Base-by-base conservation (phyloP, 2,888 invertebrate species). In the Melikaiella ostensackeni region DNA sequence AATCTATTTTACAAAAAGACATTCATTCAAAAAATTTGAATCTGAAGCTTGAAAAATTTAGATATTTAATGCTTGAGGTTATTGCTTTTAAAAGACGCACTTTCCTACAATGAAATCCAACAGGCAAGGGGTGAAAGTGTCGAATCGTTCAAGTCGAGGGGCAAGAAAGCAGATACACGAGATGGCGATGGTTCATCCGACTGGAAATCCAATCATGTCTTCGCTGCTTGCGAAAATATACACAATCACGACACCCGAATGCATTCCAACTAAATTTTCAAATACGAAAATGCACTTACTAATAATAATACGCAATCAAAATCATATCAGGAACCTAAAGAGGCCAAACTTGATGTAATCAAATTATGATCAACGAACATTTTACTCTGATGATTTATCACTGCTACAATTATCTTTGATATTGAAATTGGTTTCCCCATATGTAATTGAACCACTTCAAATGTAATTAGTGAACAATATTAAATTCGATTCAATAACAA, bases 121-220 rank as follows among this genome's bases (percentile, higher is more conserved):
- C 46, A 46, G 30, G n/a, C 66, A 16, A 66, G 27, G 66, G 66
- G 46, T 46, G 46, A 66, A 66, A 46, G 27, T 66, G 46, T 46
- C 46, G n/a, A 46, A 66, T 66, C 66, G 66, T 46, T 66, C 46
- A 66, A 66, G 46, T 16, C 66, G 66, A 66, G 27, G 46, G 66
- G 46, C 27, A 38, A 27, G n/a, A n/a, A n/a, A n/a, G n/a, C n/a
- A n/a, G n/a, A n/a, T n/a, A n/a, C n/a, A 33, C 74, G 62, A 33
- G 42, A 75, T 42, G 38, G 38, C 59, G 79, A 78, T 62, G 75
- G 79, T 79, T 82, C 84, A 83, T 79, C 83, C 82, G 78, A 81
- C 78, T 82, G 84, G 85, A 87, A 87, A 86, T 86, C 85, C 84
- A 86, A 86, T 85, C 82, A 78, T 59, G 57, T 70, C 33, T 33